These are phyloP conservation scores for Cairina moschata DNA, from an alignment of 2,113 vertebrate genomes.

Conservation along the genomic window DNA sequence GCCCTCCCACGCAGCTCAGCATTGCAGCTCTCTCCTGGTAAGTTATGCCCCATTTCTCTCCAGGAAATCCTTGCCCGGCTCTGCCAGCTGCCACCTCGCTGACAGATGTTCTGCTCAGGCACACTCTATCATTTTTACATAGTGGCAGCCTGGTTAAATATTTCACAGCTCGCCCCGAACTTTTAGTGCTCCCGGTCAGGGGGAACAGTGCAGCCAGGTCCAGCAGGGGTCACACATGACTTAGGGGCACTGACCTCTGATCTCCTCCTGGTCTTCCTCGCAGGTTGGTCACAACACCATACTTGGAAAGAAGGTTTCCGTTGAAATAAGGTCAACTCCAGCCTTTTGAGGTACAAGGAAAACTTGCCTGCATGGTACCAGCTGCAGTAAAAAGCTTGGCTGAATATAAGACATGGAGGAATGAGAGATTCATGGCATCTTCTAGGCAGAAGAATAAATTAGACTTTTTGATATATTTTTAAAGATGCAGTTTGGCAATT, in stretches of 20 bases:
- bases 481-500: not conserved
- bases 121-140: not conserved
- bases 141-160: not conserved
- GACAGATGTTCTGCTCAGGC: slow-evolving; percentile 62
- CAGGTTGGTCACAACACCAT: not conserved
- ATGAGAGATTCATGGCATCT: slow-evolving; percentile 9
- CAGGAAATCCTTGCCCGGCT: not conserved
- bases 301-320: not conserved
- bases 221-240: not conserved
- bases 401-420: not conserved
- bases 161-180: not conserved
- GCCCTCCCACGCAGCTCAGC: not conserved
- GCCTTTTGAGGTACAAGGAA: not conserved
- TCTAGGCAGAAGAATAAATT: not conserved
- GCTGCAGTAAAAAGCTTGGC: not conserved
- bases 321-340: not conserved
- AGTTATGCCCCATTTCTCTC: slow-evolving; percentile 18
- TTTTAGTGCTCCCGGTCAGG: not conserved
- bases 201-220: not conserved
- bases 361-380: not conserved
- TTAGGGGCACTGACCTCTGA: rapidly evolving
- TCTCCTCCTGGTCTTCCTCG: rapidly evolving
- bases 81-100: slow-evolving; percentile 36
- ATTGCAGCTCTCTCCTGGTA: not conserved
- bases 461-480: not conserved